Conservation (phyloP, 1,140 invertebrate genomes). For the Panonychus citri region DNA sequence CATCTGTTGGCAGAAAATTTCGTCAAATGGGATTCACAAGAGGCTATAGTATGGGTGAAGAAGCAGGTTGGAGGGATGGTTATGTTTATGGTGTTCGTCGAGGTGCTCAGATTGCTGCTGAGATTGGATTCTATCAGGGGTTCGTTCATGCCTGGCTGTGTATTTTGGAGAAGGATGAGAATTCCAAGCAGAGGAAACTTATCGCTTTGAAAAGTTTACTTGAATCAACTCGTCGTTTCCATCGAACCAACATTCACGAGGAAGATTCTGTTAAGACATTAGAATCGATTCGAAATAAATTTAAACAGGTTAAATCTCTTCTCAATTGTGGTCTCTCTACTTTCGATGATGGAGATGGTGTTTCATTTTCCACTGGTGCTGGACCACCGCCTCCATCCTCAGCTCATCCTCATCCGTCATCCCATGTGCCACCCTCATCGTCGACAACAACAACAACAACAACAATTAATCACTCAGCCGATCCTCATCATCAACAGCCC, state of each 20-base stretch:
- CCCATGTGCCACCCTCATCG: neutral
- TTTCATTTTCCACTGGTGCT: neutral
- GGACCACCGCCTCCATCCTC: neutral
- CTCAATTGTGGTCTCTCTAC: neutral
- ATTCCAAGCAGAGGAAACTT: slow-evolving; percentile 15
- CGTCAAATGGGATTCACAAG: slow-evolving; percentile 18
- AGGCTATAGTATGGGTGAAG: slow-evolving; percentile 18
- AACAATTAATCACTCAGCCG: too few species aligned
- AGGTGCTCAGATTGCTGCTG: slow-evolving; percentile 18
- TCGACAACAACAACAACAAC: neutral
- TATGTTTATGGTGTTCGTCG: slow-evolving; percentile 16
- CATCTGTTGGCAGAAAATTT: slow-evolving; percentile 1
- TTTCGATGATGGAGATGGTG: neutral
- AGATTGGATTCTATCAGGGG: slow-evolving; percentile 19
- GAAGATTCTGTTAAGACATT: slow-evolving; percentile 13
- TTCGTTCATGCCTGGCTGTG: slow-evolving; percentile 17
- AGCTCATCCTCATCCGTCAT: neutral
- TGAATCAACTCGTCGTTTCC: slow-evolving; percentile 18
- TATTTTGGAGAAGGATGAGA: slow-evolving; percentile 16
- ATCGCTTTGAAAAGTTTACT: slow-evolving; percentile 14
- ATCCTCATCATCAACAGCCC: too few species aligned
- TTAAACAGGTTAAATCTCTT: slow-evolving; percentile 13
- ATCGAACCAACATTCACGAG: slow-evolving; percentile 16
- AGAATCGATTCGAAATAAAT: slow-evolving; percentile 13
- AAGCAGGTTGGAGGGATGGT: slow-evolving; percentile 18